These are phyloP conservation scores for Lepus townsendii DNA, from an alignment of 2,797 vertebrate species.

Conservation along the genomic window DNA sequence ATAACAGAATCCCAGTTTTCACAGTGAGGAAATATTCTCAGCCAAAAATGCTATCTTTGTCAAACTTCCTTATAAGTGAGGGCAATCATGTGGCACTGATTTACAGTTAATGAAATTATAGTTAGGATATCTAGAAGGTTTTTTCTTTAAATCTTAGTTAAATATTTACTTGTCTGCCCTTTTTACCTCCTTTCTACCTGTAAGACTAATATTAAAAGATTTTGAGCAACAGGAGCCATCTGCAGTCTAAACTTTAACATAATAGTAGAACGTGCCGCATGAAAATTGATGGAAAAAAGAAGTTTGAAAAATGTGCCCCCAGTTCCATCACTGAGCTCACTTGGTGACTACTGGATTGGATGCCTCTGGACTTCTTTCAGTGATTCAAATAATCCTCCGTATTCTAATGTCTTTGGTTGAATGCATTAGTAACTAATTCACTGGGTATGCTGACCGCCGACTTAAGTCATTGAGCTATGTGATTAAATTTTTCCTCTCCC, in stretches of 20 bases:
- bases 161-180: not conserved
- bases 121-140: not conserved
- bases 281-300: conserved; percentile 8
- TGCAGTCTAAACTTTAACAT: not conserved
- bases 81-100: not conserved
- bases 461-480: conserved; percentile 31
- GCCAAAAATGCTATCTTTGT: not conserved
- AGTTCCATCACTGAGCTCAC: not conserved
- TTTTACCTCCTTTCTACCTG: not conserved
- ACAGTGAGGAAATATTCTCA: not conserved
- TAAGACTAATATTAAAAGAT: not conserved
- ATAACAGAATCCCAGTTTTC: not conserved
- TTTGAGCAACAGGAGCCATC: not conserved
- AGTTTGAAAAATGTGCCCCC: not conserved
- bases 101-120: not conserved
- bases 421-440: conserved; percentile 13
- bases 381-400: not conserved
- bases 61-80: not conserved
- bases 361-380: not conserved
- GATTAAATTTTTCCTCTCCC: conserved; percentile 48
- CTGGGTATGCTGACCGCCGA: conserved; percentile 33
- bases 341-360: not conserved
- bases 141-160: not conserved
- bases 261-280: not conserved
- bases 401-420: conserved; percentile 38